Base-by-base conservation (phyloP, 2,888 invertebrate species). In the Trissolcus brochymenae region DNA sequence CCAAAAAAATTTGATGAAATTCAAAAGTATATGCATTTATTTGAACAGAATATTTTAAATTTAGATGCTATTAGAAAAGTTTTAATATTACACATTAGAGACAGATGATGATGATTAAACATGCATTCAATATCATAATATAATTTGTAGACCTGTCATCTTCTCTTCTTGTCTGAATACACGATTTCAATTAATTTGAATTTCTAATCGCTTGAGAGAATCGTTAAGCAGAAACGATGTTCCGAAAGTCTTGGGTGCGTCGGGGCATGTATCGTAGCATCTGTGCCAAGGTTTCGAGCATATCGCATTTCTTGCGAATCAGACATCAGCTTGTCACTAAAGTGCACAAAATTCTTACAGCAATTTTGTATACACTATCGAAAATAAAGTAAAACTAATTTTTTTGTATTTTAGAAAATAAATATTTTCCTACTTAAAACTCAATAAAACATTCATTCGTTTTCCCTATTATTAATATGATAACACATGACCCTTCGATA, bases 261-360 rank as follows among this genome's bases (percentile, higher is more conserved):
- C 25, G 51, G 51, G 65, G 56, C 65, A 51, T 59, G 65, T 59
- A 54, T 49, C 49, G 54, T 41, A 53, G 65, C 65, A 59, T 60
- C 65, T 73, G 72, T 41, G 72, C 50, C 54, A 21, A 56, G 60
- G 35, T 59, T 54, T 65, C 49, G 25, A 56, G 35, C n/a, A 41
- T 74, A 67, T 74, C 61, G 35, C 62, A 53, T 74, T 74, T 61
- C 67, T 62, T 60, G 61, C 16, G 51, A 41, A 55, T 65, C 66
- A 41, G 35, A 51, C 66, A 29, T 59, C 55, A 73, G 53, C 19
- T 14, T 49, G 65, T 43, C 54, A 29, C 9, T 25, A 21, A 46
- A 43, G 43, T 35, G 57, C n/a, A 7, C 2, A 11, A 62, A 67
- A 67, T 57, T 61, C 9, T 7, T 35, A 35, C 35, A 35, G 1